Percentiles rank a stretch among this genome's conserved stretches.
Conservation (phyloP, 2,797 vertebrate species). For the Oreochromis mossambicus region DNA sequence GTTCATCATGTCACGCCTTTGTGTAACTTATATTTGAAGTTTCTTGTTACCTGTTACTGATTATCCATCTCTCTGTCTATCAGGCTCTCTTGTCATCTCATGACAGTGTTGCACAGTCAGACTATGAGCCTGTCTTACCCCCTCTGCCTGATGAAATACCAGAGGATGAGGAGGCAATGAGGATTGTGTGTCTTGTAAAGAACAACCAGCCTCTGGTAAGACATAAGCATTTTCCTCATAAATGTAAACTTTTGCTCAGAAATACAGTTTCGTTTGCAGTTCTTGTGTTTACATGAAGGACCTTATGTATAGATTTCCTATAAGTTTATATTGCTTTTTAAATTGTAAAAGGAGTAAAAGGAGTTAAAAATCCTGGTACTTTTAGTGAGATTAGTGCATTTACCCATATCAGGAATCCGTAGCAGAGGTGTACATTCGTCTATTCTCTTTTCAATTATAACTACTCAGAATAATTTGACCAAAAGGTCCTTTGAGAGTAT, state of each 20-base stretch:
- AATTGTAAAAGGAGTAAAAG: neutral
- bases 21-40: neutral
- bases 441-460: neutral
- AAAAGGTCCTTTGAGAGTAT: neutral
- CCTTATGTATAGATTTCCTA: neutral
- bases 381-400: neutral
- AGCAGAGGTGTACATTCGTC: neutral
- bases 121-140: constrained; percentile 83
- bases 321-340: neutral
- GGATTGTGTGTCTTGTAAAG: constrained; percentile 90
- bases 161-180: constrained; percentile 87
- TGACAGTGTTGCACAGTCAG: constrained; percentile 85
- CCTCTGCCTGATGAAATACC: constrained; percentile 83
- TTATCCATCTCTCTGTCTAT: neutral
- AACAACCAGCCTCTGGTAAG: constrained; percentile 91
- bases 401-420: neutral
- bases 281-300: rapidly evolving
- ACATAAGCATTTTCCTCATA: neutral
- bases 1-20: neutral
- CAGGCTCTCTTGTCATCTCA: constrained; percentile 88
- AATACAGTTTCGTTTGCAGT: neutral
- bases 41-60: neutral
- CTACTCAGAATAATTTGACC: rapidly evolving
- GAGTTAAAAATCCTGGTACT: neutral
- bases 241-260: neutral